Evolutionary conservation across 2,113 vertebrate species (phyloP).

Genomic region (Hippocampus zosterae): DNA sequence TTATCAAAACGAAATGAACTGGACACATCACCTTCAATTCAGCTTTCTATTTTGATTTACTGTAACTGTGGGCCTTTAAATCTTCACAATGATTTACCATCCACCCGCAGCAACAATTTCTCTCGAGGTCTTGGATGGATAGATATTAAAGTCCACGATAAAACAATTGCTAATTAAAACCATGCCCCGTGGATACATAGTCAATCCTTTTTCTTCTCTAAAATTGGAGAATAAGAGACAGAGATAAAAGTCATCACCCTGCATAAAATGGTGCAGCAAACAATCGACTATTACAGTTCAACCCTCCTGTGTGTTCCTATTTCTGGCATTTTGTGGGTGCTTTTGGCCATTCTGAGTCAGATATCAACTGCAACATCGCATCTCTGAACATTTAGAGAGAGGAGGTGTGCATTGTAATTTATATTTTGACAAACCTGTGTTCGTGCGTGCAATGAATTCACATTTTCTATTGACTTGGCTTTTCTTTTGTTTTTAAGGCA

Average conservation of each 20-base stretch:
- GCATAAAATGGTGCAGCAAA: background rate
- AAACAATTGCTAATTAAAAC: constrained; percentile 16
- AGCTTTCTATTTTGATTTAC: background rate
- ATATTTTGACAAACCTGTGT: too few species aligned
- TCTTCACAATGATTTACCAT: constrained; percentile 4
- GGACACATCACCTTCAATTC: background rate
- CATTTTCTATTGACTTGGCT: background rate
- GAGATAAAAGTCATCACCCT: background rate
- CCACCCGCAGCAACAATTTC: background rate
- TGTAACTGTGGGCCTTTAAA: constrained; percentile 8
- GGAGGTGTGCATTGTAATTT: background rate
- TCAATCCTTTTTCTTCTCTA: constrained; percentile 7
- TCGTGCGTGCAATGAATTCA: too few species aligned
- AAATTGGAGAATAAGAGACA: background rate
- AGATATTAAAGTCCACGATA: background rate
- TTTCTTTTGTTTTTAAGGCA: constrained; percentile 28
- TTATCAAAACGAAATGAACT: too few species aligned
- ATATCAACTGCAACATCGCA: background rate
- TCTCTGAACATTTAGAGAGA: background rate
- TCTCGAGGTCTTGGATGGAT: background rate
- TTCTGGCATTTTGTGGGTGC: background rate
- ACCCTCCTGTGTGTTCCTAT: background rate
- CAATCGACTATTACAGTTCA: background rate
- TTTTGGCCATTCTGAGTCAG: constrained; percentile 1
- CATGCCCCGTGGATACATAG: constrained; percentile 12